A percentile compares a stretch with the other conserved stretches of the same genome.
Evolutionary conservation across 2,888 invertebrate genomes (phyloP).

Genomic region (Acleris literana): DNA sequence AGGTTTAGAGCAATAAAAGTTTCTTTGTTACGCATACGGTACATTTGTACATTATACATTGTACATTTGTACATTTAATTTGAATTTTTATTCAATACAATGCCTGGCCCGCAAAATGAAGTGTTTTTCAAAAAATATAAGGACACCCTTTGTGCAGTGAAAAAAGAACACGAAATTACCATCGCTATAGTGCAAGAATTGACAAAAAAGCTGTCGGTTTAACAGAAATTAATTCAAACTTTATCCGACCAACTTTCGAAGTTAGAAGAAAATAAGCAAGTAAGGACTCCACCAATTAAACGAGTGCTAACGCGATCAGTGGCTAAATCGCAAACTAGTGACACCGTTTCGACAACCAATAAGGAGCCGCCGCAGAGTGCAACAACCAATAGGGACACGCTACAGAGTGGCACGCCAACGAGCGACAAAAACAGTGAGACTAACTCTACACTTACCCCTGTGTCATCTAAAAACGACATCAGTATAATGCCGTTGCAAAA

Average conservation of each 20-base stretch:
- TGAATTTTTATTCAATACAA: too few species aligned
- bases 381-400: too few species aligned
- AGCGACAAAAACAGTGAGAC: background rate
- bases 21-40: too few species aligned
- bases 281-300: background rate
- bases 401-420: background rate
- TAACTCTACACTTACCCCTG: background rate
- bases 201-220: background rate
- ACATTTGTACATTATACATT: too few species aligned
- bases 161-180: slow-evolving; percentile 2
- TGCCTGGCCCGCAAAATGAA: too few species aligned
- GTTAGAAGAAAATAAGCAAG: background rate
- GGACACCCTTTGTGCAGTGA: background rate
- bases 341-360: background rate
- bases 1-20: too few species aligned
- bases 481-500: background rate
- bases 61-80: too few species aligned
- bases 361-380: background rate
- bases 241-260: slow-evolving; percentile 9
- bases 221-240: background rate
- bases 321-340: background rate
- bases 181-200: slow-evolving; percentile 1
- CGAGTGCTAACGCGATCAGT: background rate
- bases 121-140: too few species aligned
- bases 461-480: background rate